These are phyloP conservation scores for Aphodius sticticus DNA, from an alignment of 2,888 invertebrate species.

Conservation along the genomic window DNA sequence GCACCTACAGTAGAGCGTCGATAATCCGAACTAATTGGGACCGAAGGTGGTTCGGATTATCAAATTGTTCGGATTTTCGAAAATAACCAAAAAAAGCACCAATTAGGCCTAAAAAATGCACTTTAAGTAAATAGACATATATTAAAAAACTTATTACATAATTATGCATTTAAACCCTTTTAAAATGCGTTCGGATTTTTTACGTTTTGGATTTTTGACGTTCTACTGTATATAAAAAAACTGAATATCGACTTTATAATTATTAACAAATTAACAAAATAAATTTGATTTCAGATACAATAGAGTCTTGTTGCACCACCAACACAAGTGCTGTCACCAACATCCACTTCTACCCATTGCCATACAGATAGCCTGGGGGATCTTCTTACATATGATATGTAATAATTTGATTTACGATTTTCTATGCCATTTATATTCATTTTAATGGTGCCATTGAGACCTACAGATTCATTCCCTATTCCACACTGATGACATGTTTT, in stretches of 20 bases:
- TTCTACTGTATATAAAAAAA: not conserved
- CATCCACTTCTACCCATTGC: not conserved
- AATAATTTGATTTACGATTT: not conserved
- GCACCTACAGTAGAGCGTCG: not conserved
- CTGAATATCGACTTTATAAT: not conserved
- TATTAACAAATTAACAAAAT: not conserved
- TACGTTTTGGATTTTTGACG: not conserved
- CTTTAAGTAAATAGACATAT: not conserved
- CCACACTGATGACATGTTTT: not conserved
- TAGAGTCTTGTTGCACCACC: not conserved
- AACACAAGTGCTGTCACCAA: not conserved
- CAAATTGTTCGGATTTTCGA: not conserved
- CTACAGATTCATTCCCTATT: not conserved
- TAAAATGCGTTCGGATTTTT: not conserved
- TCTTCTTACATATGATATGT: not conserved
- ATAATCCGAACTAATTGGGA: slow-evolving; percentile 4
- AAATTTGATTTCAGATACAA: not conserved
- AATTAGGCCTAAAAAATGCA: not conserved
- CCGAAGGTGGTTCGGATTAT: not conserved
- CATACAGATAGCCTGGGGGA: not conserved
- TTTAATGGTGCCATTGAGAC: not conserved
- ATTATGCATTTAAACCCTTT: not conserved
- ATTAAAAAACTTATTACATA: not conserved
- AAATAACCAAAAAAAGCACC: not conserved
- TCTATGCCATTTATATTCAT: not conserved